phyloP scores from a whole-genome alignment of 2,797 vertebrate species.

The Phaenicophaeus curvirostris region DNA sequence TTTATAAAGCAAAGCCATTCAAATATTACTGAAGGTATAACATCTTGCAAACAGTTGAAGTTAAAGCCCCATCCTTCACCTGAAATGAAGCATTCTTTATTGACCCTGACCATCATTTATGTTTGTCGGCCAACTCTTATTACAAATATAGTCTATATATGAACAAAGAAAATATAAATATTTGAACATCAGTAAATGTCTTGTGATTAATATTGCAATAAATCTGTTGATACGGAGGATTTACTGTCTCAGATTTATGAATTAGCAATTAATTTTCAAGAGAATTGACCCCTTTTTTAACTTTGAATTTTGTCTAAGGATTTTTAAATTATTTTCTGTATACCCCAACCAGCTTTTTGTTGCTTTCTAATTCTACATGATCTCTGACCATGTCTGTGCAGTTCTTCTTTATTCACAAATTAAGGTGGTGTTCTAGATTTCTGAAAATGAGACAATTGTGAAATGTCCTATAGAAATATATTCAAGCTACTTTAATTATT shows the following conservation, averaged over 20 bases:
- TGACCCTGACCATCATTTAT: neutral
- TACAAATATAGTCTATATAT: neutral
- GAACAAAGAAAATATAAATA: neutral
- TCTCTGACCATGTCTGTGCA: neutral
- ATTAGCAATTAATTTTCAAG: neutral
- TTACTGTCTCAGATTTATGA: neutral
- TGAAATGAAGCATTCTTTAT: neutral
- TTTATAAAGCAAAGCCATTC: neutral
- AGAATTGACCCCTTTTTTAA: neutral
- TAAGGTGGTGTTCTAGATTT: neutral
- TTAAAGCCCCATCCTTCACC: neutral
- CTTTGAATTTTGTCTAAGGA: neutral
- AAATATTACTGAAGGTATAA: neutral
- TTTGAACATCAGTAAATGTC: neutral
- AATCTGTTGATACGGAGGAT: neutral
- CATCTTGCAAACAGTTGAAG: neutral
- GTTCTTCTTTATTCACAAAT: neutral
- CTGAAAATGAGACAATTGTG: neutral
- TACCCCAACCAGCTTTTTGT: neutral
- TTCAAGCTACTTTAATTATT: neutral
- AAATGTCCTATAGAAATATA: neutral
- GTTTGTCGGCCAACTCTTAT: neutral
- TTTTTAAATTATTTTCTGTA: neutral
- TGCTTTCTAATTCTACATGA: neutral
- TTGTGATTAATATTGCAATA: neutral